phyloP scores from a whole-genome alignment of 35 echinoderm and acorn worm genomes.

The Stichopus chloronotus region DNA sequence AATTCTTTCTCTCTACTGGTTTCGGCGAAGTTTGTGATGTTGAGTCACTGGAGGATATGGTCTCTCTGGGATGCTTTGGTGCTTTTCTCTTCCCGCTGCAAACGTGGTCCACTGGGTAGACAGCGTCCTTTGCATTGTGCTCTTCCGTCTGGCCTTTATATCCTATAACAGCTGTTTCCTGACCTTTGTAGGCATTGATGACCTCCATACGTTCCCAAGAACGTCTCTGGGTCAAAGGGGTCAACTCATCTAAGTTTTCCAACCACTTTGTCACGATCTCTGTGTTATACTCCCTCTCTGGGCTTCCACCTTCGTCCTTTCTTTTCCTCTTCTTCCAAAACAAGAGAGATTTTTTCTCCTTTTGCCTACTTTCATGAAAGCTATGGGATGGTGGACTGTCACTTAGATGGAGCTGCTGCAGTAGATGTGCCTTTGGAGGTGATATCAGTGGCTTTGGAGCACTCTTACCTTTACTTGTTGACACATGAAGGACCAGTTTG shows the following conservation, averaged over 20 bases:
- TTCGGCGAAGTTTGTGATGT: not conserved
- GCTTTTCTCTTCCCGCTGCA: conserved; percentile 65
- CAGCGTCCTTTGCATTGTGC: not conserved
- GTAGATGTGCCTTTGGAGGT: conserved; percentile 22
- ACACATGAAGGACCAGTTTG: conserved; percentile 13
- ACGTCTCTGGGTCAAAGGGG: conserved; percentile 36
- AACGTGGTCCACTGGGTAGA: not conserved
- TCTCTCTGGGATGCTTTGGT: conserved; percentile 65
- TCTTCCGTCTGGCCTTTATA: conserved; percentile 36
- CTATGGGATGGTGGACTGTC: conserved; percentile 30
- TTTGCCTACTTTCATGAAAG: conserved; percentile 10
- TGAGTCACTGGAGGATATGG: conserved; percentile 12
- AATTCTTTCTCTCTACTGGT: conserved; percentile 28
- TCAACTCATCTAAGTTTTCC: conserved; percentile 47
- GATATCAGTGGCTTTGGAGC: conserved; percentile 53
- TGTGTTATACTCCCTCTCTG: conserved; percentile 85
- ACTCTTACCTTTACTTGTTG: conserved; percentile 41
- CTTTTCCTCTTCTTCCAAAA: conserved; percentile 71
- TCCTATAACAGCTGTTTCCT: conserved; percentile 74
- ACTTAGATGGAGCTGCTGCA: conserved; percentile 39
- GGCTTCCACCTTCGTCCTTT: conserved; percentile 76
- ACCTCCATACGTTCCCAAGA: conserved; percentile 91
- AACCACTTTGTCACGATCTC: conserved; percentile 83
- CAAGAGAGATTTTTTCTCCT: conserved; percentile 53
- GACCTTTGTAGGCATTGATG: conserved; percentile 88